Conservation (phyloP, 2,113 vertebrate genomes). For the Dissostichus mawsoni region DNA sequence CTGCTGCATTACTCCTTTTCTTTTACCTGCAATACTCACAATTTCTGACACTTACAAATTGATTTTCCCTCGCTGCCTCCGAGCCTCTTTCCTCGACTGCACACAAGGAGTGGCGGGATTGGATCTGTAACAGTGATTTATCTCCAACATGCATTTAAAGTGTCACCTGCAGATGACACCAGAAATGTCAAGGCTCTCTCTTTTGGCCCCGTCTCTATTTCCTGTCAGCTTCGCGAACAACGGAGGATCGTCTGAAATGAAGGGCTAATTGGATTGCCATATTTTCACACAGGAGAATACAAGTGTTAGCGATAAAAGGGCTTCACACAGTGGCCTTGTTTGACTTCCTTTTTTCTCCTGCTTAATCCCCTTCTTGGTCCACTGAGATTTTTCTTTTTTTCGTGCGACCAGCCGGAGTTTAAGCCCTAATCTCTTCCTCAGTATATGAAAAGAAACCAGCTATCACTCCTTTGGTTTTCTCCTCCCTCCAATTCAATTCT, state of each 20-base stretch:
- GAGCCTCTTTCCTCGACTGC: conserved; percentile 7
- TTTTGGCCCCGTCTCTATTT: conserved; percentile 20
- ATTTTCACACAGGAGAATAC: conserved; percentile 68
- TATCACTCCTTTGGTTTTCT: conserved; percentile 60
- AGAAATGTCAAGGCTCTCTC: conserved; percentile 50
- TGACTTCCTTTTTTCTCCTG: conserved; percentile 43
- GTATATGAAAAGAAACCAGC: conserved; percentile 65
- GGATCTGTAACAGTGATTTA: conserved; percentile 45
- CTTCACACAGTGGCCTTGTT: conserved; percentile 63
- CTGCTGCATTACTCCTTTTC: conserved; percentile 8
- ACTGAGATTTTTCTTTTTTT: conserved; percentile 47
- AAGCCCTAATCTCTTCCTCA: conserved; percentile 71
- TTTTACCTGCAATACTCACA: conserved; percentile 23
- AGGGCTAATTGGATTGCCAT: conserved; percentile 78
- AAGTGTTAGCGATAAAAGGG: conserved; percentile 47
- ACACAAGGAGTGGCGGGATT: conserved; percentile 3
- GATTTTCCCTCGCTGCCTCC: not conserved
- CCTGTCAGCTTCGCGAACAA: conserved; percentile 44
- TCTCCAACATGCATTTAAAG: conserved; percentile 36
- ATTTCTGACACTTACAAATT: conserved; percentile 28
- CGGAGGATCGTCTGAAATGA: conserved; percentile 51
- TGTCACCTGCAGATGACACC: conserved; percentile 4
- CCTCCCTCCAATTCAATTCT: conserved; percentile 47
- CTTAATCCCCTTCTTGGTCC: conserved; percentile 54
- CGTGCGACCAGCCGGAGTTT: conserved; percentile 53